A percentile compares a stretch with the other conserved stretches of the same genome.
phyloP scores from a whole-genome alignment of 2,888 invertebrate genomes.

The Patella depressa region DNA sequence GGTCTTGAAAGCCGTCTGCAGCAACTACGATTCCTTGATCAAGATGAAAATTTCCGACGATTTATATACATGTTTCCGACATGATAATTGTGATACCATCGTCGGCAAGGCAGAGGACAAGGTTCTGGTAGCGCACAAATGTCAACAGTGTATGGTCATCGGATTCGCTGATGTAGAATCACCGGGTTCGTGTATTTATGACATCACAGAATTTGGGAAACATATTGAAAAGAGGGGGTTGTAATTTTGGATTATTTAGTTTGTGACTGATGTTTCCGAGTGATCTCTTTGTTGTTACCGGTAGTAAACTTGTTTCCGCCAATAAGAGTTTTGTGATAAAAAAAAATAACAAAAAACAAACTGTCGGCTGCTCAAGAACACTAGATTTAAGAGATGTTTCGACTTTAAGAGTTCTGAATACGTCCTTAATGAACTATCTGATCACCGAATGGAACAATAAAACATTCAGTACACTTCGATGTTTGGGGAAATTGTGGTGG shows the following conservation, averaged over 20 bases:
- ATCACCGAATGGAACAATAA: too few relatives aligned
- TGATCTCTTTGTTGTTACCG: too few relatives aligned
- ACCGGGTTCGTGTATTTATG: slow-evolving; percentile 51
- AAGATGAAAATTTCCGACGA: slow-evolving; percentile 40
- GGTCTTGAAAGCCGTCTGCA: slow-evolving; percentile 28
- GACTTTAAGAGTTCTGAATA: too few relatives aligned
- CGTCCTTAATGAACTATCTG: too few relatives aligned
- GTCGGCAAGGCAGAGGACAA: slow-evolving; percentile 43
- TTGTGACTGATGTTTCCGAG: too few relatives aligned
- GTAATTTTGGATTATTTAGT: background rate
- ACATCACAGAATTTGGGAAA: slow-evolving; percentile 44
- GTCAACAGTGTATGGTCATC: slow-evolving; percentile 37
- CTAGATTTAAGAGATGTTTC: too few relatives aligned
- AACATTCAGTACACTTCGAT: too few relatives aligned
- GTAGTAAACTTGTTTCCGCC: too few relatives aligned
- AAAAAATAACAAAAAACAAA: too few relatives aligned
- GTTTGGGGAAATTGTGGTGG: too few relatives aligned
- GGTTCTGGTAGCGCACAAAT: slow-evolving; percentile 39
- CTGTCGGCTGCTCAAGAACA: too few relatives aligned
- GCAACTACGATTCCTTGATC: slow-evolving; percentile 35
- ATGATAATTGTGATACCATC: slow-evolving; percentile 39
- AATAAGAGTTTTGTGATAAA: too few relatives aligned
- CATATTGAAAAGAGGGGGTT: slow-evolving; percentile 20
- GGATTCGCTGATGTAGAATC: slow-evolving; percentile 43
- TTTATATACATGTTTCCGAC: slow-evolving; percentile 44